Base-by-base conservation (phyloP, 1,140 invertebrate species). In the Papilio xuthus region DNA sequence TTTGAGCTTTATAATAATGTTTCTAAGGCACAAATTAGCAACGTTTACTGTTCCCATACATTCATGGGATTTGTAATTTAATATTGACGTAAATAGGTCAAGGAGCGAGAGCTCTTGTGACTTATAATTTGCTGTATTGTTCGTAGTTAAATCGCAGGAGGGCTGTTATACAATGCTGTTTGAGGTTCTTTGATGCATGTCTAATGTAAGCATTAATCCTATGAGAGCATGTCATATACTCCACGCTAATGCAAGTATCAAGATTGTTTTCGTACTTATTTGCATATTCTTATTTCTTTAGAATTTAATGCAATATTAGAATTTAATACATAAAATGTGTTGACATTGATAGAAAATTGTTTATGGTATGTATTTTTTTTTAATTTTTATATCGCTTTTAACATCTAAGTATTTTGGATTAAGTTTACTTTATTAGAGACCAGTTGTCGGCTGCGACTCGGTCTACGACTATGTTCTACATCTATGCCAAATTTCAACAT, bases 141-240 rank as follows among this genome's bases (percentile, higher is more conserved):
- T 92, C 88, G 78, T 50, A 81, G 82, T 80, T 82, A 84, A 91
- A 89, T 91, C 90, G 84, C 85, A 85, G 80, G 79, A 86, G 89
- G 84, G 88, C 84, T 81, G 83, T 86, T 92, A 81, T 79, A 89
- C 88, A 87, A 90, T 90, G 80, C 85, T 83, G 84, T 85, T 89
- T 82, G 78, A 83, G 85, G 84, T 81, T 87, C 91, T 93, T 93
- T 93, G 91, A 92, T 91, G 92, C 91, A 92, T 93, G 88, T 82
- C 81, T 93, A 92, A 93, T 89, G 89, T 90, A 86, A 86, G 82
- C 83, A 89, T 90, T 92, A 92, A 92, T 90, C 87, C 85, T 85
- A 87, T 85, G 89, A 83, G 88, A 85, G 88, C 89, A 88, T 92
- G 92, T 90, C 90, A 93, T 90, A 88, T 87, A 90, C 88, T 92